Evolutionary conservation across 2,888 invertebrate species (phyloP).

Genomic region (Himalopsyche tibetana): DNA sequence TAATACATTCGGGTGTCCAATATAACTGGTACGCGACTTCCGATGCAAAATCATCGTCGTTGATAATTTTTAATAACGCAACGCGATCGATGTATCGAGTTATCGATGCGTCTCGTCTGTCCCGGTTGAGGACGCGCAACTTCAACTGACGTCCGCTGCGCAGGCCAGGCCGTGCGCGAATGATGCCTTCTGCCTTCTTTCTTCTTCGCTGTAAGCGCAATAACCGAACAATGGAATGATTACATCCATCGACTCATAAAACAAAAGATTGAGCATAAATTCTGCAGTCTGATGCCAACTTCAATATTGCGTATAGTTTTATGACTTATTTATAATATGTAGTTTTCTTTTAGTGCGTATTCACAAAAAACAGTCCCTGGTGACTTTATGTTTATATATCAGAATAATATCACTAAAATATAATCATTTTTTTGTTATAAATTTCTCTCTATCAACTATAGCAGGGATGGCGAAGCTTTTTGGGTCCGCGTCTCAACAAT

Average conservation of each 20-base stretch:
- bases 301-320: too few species aligned
- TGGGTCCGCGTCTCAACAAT: too few species aligned
- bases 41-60: slow-evolving; percentile 32
- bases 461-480: too few species aligned
- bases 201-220: slow-evolving; percentile 19
- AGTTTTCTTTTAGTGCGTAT: too few species aligned
- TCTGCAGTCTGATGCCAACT: too few species aligned
- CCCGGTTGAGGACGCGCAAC: slow-evolving; percentile 6
- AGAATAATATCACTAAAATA: too few species aligned
- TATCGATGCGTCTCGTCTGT: slow-evolving; percentile 2
- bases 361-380: too few species aligned
- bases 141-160: slow-evolving; percentile 49
- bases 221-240: slow-evolving; percentile 37
- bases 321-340: too few species aligned
- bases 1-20: slow-evolving; percentile 43
- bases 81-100: slow-evolving; percentile 19
- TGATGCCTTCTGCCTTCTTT: slow-evolving; percentile 31
- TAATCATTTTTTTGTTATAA: too few species aligned
- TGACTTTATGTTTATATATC: too few species aligned
- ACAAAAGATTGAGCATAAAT: not conserved
- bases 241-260: slow-evolving; percentile 22
- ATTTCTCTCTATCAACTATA: too few species aligned
- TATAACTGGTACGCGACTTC: slow-evolving; percentile 40
- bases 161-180: slow-evolving; percentile 53
- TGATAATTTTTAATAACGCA: not conserved